Percentiles rank a stretch among this genome's conserved stretches.
Conservation (phyloP, 2,888 invertebrate species). For the Nemurella pictetii region DNA sequence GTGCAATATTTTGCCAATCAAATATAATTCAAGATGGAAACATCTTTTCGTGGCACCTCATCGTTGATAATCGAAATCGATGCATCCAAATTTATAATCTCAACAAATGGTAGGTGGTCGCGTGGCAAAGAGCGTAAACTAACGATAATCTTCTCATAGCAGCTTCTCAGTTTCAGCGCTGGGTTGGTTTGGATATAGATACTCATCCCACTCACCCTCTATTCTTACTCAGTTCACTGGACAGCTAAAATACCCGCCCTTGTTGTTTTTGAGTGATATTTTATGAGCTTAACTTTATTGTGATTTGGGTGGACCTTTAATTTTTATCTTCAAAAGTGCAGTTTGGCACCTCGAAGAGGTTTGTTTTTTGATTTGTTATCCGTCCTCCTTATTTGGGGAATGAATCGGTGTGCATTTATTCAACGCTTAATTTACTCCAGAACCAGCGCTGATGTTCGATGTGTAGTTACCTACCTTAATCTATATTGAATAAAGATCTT, state of each 20-base stretch:
- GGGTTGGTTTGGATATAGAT: not conserved
- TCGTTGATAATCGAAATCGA: too few species aligned
- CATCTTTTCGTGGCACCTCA: too few species aligned
- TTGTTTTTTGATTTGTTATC: not conserved
- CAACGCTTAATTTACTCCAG: not conserved
- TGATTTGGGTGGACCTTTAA: not conserved
- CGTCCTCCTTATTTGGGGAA: not conserved
- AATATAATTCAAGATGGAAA: too few species aligned
- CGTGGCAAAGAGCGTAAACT: not conserved
- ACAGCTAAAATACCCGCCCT: not conserved
- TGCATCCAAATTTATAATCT: too few species aligned
- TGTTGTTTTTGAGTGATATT: not conserved
- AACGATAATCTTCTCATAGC: not conserved
- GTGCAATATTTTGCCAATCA: too few species aligned
- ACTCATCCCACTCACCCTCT: not conserved
- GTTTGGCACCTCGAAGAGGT: not conserved
- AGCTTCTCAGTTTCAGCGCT: not conserved
- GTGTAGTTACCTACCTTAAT: not conserved
- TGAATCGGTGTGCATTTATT: not conserved
- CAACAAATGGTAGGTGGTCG: not conserved
- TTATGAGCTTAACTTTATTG: not conserved
- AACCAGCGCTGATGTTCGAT: not conserved
- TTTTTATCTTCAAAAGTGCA: not conserved
- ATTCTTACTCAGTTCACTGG: not conserved
- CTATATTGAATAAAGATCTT: not conserved